Evolutionary conservation across 1,140 invertebrate genomes (phyloP), one percentile per base, ranked within the genome.

Genomic region (Zaprionus lachaisei): DNA sequence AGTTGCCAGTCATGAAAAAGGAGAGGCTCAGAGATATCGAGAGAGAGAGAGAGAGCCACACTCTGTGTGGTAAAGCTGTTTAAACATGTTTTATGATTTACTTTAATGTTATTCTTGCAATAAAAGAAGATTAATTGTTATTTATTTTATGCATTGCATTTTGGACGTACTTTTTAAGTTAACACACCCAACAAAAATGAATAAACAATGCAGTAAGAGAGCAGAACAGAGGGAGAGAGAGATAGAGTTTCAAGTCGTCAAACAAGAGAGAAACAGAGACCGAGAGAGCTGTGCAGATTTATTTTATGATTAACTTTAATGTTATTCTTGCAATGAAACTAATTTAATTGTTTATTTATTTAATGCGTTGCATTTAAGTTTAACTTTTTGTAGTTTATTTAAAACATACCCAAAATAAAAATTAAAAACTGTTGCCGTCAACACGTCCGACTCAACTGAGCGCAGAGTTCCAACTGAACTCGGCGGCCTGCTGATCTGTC

Each of bases 361-460:
- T 24, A 17, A 17, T 17, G n/a, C 41, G 5, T 4, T 44, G 37
- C 14, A 31, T 4, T 57, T 28, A 11, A 20, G n/a, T 26, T 20
- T 20, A 26, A 56, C 7, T 20, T 15, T 20, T 58, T 34, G 4
- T 7, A 4, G 14, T 22, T 57, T 14, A 15, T 26, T 20, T 20
- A 28, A 37, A 56, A 65, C 61, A 7, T 22, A 76, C 64, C 38
- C 2, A 3, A 34, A 58, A 68, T 24, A 61, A 22, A 41, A 67
- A 38, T 34, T 7, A 44, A 47, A 4, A 47, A 56, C 12, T n/a
- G 49, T 7, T 22, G 12, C 47, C n/a, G 86, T 37, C 14, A 47
- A 87, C 75, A 92, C 91, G 90, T 92, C 91, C 57, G 65, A 65
- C 58, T 72, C 78, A 77, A 74, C 68, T 80, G 77, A 83, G 77